These are phyloP conservation scores for Pangasius djambal DNA, from an alignment of 2,797 vertebrate genomes.

Conservation along the genomic window DNA sequence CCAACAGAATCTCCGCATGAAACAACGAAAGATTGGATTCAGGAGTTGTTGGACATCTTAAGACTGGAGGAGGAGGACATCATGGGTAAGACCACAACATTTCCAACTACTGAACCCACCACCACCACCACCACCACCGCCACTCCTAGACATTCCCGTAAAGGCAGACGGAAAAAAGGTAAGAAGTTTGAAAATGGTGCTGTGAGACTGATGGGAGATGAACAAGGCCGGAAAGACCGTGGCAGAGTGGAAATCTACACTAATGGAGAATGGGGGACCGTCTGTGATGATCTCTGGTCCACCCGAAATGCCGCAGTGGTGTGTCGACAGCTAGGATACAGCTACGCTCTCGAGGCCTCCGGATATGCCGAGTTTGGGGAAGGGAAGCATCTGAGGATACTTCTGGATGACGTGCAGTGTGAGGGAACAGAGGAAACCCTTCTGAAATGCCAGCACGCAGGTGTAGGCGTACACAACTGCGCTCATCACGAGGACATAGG, in stretches of 20 bases:
- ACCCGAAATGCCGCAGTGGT: constrained; percentile 78
- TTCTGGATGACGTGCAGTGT: constrained; percentile 89
- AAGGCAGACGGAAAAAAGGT: constrained; percentile 68
- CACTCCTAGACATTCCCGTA: constrained; percentile 59
- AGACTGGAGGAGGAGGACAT: constrained; percentile 31
- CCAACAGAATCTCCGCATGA: constrained; percentile 54
- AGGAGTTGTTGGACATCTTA: constrained; percentile 63
- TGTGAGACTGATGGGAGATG: constrained; percentile 78
- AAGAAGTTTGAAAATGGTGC: constrained; percentile 68
- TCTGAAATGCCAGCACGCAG: constrained; percentile 82
- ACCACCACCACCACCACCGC: constrained; percentile 62
- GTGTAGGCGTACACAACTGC: constrained; percentile 84
- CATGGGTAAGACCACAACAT: constrained; percentile 42
- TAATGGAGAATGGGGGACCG: constrained; percentile 85
- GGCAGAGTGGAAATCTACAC: constrained; percentile 87
- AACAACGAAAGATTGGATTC: constrained; percentile 68
- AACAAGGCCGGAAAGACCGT: constrained; percentile 59
- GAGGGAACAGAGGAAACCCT: constrained; percentile 80
- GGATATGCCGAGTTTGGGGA: constrained; percentile 89
- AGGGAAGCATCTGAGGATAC: constrained; percentile 78
- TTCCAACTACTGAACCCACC: constrained; percentile 48
- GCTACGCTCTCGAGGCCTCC: constrained; percentile 73
- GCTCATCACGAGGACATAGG: constrained; percentile 89
- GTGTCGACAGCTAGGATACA: constrained; percentile 89
- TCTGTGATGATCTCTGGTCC: constrained; percentile 91